Conservation (phyloP, 2,888 invertebrate genomes). For the Eristalis arbustorum region DNA sequence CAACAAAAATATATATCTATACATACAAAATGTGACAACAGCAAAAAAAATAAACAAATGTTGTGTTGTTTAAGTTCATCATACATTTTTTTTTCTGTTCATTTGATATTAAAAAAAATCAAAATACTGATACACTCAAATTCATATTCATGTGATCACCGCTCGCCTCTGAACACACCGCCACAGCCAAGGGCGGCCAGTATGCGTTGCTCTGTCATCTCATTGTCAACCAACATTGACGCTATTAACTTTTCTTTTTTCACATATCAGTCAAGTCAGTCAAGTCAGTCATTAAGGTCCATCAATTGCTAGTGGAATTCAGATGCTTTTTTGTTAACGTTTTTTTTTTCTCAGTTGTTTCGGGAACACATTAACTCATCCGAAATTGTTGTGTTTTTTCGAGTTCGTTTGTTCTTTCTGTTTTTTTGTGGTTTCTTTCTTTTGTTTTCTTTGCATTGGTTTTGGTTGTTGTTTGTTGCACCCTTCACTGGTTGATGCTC, state of each 20-base stretch:
- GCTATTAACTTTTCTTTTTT: background rate
- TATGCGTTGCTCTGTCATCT: conserved; percentile 37
- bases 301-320: conserved; percentile 46
- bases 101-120: conserved; percentile 9
- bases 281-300: conserved; percentile 5
- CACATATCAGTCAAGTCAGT: conserved; percentile 39
- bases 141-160: conserved; percentile 43
- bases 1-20: background rate
- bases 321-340: conserved; percentile 30
- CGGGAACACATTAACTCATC: conserved; percentile 1
- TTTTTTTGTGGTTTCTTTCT: background rate
- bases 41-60: conserved; percentile 28
- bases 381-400: conserved; percentile 15
- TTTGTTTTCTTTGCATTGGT: background rate
- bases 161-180: conserved; percentile 27
- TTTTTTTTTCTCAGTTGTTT: conserved; percentile 17
- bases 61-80: conserved; percentile 52
- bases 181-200: conserved; percentile 1
- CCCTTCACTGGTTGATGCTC: conserved; percentile 26
- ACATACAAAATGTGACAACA: background rate
- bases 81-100: conserved; percentile 30
- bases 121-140: conserved; percentile 20
- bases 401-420: background rate
- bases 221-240: conserved; percentile 14
- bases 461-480: conserved; percentile 11